Percentiles rank a stretch among this genome's conserved stretches.
Conservation (phyloP, 2,888 invertebrate species). For the Acanthopleura granulata region DNA sequence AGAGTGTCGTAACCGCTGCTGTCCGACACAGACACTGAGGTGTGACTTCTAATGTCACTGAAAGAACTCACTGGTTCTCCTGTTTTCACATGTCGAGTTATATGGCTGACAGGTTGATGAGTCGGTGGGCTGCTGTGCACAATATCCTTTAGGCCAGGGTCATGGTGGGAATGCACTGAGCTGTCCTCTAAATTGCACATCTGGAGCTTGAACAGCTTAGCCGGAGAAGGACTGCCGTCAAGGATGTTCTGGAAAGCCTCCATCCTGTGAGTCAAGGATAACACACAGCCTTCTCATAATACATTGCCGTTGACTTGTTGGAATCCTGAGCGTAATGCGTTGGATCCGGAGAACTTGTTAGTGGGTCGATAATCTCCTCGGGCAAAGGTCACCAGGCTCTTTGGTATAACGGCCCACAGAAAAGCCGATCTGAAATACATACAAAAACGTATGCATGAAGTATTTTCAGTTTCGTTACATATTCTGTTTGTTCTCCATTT, state of each 20-base stretch:
- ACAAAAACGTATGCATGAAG: no score
- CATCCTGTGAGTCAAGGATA: background rate
- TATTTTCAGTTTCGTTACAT: no score
- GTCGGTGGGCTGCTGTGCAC: no score
- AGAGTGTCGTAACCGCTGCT: background rate
- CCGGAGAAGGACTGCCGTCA: background rate
- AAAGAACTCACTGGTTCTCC: background rate
- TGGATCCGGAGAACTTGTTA: conserved; percentile 44
- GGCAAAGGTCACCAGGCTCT: conserved; percentile 47
- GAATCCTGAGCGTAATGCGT: conserved; percentile 40
- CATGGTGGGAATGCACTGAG: no score
- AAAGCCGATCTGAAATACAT: conserved; percentile 34
- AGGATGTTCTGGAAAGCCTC: background rate
- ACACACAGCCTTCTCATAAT: background rate
- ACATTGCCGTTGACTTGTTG: background rate
- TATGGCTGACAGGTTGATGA: no score
- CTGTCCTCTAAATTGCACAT: background rate
- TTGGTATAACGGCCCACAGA: conserved; percentile 49
- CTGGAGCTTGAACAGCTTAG: background rate
- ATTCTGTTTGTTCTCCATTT: no score
- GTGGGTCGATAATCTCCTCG: conserved; percentile 47
- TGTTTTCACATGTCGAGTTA: no score
- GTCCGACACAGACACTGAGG: background rate
- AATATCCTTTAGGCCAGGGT: no score
- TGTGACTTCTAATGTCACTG: background rate